phyloP scores from a whole-genome alignment of 2,888 invertebrate species.

The Trissonchulus sp. region DNA sequence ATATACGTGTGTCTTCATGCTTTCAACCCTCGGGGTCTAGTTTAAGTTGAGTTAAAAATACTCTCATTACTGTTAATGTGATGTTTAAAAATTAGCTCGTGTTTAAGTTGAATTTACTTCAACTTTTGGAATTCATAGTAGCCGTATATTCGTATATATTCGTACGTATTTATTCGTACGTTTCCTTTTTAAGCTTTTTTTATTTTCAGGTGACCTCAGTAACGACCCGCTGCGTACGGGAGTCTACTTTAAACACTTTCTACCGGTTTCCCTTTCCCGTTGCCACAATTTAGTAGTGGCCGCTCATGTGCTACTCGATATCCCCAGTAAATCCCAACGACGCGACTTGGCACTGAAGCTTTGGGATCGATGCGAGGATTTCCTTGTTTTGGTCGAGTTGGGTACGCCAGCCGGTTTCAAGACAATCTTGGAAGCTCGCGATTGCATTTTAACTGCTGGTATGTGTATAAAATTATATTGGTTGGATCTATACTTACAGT shows the following conservation, averaged over 20 bases:
- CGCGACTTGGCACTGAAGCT: slow-evolving; percentile 67
- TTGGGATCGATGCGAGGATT: slow-evolving; percentile 77
- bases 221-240: slow-evolving; percentile 60
- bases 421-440: slow-evolving; percentile 74
- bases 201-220: slow-evolving; percentile 61
- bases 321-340: slow-evolving; percentile 64
- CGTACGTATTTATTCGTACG: no score
- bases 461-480: slow-evolving; percentile 36
- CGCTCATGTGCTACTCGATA: slow-evolving; percentile 72
- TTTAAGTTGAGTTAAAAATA: no score
- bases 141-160: no score
- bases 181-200: no score
- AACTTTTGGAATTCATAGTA: no score
- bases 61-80: no score
- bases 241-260: slow-evolving; percentile 71
- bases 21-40: no score
- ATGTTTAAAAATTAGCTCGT: no score
- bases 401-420: slow-evolving; percentile 74
- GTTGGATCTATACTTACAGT: slow-evolving; percentile 31
- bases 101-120: no score
- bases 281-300: slow-evolving; percentile 73
- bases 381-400: slow-evolving; percentile 74
- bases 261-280: slow-evolving; percentile 63
- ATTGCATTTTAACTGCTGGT: slow-evolving; percentile 65
- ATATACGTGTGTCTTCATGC: no score